Evolutionary conservation across 2,888 invertebrate species (phyloP).

Genomic region (Eupithecia pulchellata): DNA sequence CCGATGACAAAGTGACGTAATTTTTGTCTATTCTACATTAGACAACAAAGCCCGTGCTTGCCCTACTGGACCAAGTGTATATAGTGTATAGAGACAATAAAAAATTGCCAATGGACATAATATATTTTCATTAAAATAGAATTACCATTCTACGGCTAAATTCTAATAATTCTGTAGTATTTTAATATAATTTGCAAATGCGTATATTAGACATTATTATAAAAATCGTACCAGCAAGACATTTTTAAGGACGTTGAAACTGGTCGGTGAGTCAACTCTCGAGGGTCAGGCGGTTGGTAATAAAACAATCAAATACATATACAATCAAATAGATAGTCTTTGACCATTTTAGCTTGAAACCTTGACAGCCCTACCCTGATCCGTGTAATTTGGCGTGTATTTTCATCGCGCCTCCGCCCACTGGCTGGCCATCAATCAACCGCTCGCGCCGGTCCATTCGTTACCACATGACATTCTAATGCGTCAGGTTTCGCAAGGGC

Average conservation of each 20-base stretch:
- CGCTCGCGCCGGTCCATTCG: slow-evolving; percentile 60
- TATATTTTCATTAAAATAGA: too few species aligned
- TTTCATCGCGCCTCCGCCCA: slow-evolving; percentile 72
- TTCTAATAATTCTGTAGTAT: too few species aligned
- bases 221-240: background rate
- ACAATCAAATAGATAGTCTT: background rate
- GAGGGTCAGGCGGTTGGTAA: background rate
- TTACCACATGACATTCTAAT: slow-evolving; percentile 79
- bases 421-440: slow-evolving; percentile 74
- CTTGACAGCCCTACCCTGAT: slow-evolving; percentile 45
- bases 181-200: too few species aligned
- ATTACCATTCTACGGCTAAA: too few species aligned
- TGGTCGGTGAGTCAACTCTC: background rate
- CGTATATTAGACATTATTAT: too few species aligned
- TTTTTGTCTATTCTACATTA: too few species aligned
- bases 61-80: too few species aligned
- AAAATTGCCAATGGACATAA: too few species aligned
- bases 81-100: too few species aligned
- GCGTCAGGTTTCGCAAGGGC: slow-evolving; percentile 68
- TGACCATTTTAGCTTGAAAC: background rate
- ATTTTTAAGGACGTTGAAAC: background rate
- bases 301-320: slow-evolving; percentile 4
- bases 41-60: too few species aligned
- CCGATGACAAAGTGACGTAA: too few species aligned
- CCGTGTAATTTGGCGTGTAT: slow-evolving; percentile 73